These are phyloP conservation scores for Machaerirhynchus nigripectus DNA, from an alignment of 2,113 vertebrate species.

Conservation along the genomic window DNA sequence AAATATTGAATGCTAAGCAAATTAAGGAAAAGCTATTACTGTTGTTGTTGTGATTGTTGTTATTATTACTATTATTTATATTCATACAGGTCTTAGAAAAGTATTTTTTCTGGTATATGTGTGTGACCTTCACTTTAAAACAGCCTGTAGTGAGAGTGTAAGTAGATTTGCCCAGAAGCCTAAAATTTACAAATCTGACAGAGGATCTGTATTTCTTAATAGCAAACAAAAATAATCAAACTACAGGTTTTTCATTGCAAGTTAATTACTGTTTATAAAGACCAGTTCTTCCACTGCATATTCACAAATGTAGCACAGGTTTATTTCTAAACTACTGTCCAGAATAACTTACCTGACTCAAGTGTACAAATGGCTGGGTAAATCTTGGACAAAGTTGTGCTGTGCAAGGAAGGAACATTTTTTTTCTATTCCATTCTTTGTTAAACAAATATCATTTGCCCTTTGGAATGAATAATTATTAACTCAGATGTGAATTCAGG, in stretches of 20 bases:
- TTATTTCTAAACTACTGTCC: not conserved
- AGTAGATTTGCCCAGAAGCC: not conserved
- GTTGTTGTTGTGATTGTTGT: accelerated
- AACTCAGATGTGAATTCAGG: not conserved
- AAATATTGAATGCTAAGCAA: not conserved
- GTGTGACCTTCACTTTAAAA: not conserved
- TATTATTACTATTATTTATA: not conserved
- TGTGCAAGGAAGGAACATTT: not conserved
- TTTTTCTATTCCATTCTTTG: not conserved
- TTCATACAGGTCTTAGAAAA: not conserved
- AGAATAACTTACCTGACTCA: not conserved
- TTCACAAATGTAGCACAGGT: not conserved
- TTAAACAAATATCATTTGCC: not conserved
- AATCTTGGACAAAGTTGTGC: not conserved
- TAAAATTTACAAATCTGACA: not conserved
- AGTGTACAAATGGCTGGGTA: not conserved
- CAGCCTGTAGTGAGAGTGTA: not conserved
- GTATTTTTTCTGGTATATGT: not conserved
- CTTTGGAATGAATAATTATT: not conserved
- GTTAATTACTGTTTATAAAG: not conserved
- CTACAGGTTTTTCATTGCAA: accelerated
- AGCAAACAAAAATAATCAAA: not conserved
- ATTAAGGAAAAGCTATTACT: not conserved
- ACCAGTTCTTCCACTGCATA: not conserved
- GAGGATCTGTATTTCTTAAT: not conserved